Evolutionary conservation across 2,113 vertebrate species (phyloP).

Genomic region (Sylvietta virens): DNA sequence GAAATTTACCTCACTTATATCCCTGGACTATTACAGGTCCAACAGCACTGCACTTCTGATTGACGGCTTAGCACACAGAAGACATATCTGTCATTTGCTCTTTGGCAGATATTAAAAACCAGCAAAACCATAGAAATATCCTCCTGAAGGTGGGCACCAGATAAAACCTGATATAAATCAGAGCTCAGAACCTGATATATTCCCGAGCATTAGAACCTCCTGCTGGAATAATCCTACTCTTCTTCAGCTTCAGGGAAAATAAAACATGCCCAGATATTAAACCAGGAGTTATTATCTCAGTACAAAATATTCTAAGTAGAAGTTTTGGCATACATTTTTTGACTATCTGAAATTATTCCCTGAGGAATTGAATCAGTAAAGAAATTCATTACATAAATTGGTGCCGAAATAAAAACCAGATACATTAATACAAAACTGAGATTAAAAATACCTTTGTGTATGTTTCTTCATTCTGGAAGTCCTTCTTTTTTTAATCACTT

Average conservation of each 20-base stretch:
- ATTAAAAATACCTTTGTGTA: background rate
- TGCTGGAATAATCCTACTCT: background rate
- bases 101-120: constrained; percentile 29
- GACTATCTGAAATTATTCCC: background rate
- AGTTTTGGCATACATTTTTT: background rate
- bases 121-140: constrained; percentile 6
- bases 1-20: constrained; percentile 30
- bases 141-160: background rate
- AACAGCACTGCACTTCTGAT: background rate
- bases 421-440: background rate
- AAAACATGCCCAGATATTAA: background rate
- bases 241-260: background rate
- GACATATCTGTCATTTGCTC: constrained; percentile 24
- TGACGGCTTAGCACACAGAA: background rate
- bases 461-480: background rate
- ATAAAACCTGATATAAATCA: constrained; percentile 22
- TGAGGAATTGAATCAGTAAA: background rate
- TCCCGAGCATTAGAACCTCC: background rate
- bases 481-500: background rate
- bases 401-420: background rate
- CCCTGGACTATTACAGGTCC: background rate
- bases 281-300: background rate
- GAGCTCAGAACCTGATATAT: background rate
- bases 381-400: background rate
- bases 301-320: background rate